Evolutionary conservation across 1,140 invertebrate genomes (phyloP).

Genomic region (Tetragonula clypearis): DNA sequence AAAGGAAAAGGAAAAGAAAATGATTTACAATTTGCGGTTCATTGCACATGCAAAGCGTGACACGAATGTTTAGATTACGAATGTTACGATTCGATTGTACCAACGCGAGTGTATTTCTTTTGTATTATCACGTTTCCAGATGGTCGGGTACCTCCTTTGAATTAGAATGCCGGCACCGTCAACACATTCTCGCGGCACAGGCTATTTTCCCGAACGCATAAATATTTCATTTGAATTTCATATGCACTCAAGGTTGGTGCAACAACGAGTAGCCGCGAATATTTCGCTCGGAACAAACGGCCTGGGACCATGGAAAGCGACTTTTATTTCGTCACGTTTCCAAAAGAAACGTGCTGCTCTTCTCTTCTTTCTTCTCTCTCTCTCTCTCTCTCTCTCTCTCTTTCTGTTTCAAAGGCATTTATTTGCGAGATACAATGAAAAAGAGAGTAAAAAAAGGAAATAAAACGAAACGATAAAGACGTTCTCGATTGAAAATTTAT

Average conservation of each 20-base stretch:
- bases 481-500: neutral
- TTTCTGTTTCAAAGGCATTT: neutral
- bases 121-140: neutral
- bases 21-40: neutral
- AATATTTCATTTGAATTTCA: constrained; percentile 36
- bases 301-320: neutral
- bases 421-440: neutral
- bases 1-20: neutral
- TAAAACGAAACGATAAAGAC: neutral
- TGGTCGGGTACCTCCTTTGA: neutral
- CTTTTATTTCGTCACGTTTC: constrained; percentile 16
- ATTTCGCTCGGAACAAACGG: constrained; percentile 12
- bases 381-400: neutral
- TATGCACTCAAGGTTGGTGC: neutral
- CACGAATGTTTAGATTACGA: neutral
- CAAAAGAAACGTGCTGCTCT: neutral
- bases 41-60: neutral
- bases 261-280: neutral
- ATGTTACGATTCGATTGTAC: neutral
- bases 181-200: neutral
- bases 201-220: constrained; percentile 15
- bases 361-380: neutral
- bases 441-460: neutral
- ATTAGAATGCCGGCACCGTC: neutral
- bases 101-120: no score